These are phyloP conservation scores for Zygothrica quintamaculata DNA, from an alignment of 2,888 invertebrate genomes.

Conservation along the genomic window DNA sequence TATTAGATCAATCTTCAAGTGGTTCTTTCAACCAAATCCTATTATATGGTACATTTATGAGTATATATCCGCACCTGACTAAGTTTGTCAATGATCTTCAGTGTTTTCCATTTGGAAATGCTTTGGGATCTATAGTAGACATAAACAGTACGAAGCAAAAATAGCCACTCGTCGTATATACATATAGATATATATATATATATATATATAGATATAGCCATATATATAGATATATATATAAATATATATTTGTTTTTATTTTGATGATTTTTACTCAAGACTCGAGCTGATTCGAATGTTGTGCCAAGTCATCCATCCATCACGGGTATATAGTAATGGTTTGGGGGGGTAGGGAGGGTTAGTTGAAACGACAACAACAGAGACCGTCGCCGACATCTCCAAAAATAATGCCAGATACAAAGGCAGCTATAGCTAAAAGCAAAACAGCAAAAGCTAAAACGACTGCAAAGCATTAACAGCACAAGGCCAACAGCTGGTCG, in stretches of 20 bases:
- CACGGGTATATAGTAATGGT: neutral
- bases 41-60: slow-evolving; percentile 3
- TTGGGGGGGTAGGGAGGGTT: slow-evolving; percentile 29
- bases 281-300: slow-evolving; percentile 23
- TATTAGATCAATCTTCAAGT: too few relatives aligned
- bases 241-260: slow-evolving; percentile 27
- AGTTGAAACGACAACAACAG: slow-evolving; percentile 42
- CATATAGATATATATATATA: slow-evolving; percentile 17
- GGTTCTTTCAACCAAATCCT: too few relatives aligned
- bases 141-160: slow-evolving; percentile 26
- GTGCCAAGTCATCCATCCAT: slow-evolving; percentile 56
- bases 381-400: slow-evolving; percentile 51
- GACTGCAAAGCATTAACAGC: slow-evolving; percentile 24
- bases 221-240: slow-evolving; percentile 23
- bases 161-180: slow-evolving; percentile 32
- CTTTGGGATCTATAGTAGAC: slow-evolving; percentile 9
- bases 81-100: slow-evolving; percentile 29
- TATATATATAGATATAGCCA: slow-evolving; percentile 6
- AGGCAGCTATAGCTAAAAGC: slow-evolving; percentile 30
- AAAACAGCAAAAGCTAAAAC: slow-evolving; percentile 29
- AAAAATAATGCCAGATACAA: slow-evolving; percentile 65
- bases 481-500: slow-evolving; percentile 28
- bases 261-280: slow-evolving; percentile 40
- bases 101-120: slow-evolving; percentile 44
- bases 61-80: slow-evolving; percentile 40